A percentile compares a stretch with the other conserved stretches of the same genome.
Conservation (phyloP, 2,113 vertebrate genomes). For the Turnix velox region DNA sequence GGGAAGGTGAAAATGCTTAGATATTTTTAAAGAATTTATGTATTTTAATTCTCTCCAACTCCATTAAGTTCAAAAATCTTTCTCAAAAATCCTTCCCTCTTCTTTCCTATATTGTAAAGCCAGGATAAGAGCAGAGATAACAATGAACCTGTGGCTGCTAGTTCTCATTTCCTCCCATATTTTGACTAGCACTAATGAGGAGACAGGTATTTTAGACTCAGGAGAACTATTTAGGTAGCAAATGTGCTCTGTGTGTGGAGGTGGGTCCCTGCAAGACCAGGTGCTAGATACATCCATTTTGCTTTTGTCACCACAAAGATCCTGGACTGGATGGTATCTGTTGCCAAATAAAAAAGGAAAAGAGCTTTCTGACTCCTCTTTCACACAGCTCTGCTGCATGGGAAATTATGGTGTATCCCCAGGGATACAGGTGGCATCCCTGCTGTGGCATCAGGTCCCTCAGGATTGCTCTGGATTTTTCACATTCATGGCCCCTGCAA, state of each 20-base stretch:
- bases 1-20: neutral
- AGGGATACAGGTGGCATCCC: neutral
- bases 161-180: neutral
- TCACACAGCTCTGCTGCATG: accelerated
- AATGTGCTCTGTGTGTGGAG: accelerated
- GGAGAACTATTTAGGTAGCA: neutral
- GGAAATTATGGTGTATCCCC: too few relatives aligned
- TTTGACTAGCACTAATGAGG: neutral
- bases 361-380: neutral
- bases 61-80: neutral
- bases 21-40: neutral
- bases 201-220: neutral
- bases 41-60: neutral
- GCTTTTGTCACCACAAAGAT: neutral
- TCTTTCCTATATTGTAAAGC: neutral
- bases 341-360: accelerated
- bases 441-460: neutral
- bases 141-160: neutral
- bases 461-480: neutral
- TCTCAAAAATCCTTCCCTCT: neutral
- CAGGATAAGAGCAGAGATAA: neutral
- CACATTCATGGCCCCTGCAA: accelerated
- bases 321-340: neutral
- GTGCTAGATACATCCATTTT: accelerated
- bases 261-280: accelerated